A percentile compares a stretch with the other conserved stretches of the same genome.
Evolutionary conservation across 2,797 vertebrate genomes (phyloP).

Genomic region (Spondyliosoma cantharus): DNA sequence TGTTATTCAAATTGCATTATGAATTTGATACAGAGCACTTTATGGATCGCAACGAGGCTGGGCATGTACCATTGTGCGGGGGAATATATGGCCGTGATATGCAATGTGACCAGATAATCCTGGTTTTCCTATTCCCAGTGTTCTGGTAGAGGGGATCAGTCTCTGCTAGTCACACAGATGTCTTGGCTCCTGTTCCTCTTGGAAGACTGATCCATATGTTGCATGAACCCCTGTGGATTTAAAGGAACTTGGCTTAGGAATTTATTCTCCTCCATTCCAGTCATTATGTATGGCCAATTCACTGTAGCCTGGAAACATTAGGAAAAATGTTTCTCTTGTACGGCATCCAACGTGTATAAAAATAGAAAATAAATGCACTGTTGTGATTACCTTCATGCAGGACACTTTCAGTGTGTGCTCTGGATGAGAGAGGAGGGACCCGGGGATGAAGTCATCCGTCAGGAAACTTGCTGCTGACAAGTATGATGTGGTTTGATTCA

Average conservation of each 20-base stretch:
- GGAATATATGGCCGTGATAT: conserved; percentile 57
- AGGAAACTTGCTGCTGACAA: conserved; percentile 57
- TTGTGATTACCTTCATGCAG: conserved; percentile 60
- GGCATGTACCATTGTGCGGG: conserved; percentile 45
- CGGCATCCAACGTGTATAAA: conserved; percentile 68
- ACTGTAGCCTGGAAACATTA: conserved; percentile 75
- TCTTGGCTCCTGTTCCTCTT: conserved; percentile 82
- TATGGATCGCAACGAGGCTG: conserved; percentile 29
- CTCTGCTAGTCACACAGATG: conserved; percentile 82
- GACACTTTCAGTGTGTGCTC: conserved; percentile 49
- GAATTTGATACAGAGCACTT: conserved; percentile 59
- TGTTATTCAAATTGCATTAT: conserved; percentile 63
- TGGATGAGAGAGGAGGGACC: conserved; percentile 35
- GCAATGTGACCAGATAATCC: conserved; percentile 74
- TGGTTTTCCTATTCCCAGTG: conserved; percentile 65
- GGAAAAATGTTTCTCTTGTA: conserved; percentile 74
- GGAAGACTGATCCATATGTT: conserved; percentile 77
- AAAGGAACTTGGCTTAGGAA: conserved; percentile 79
- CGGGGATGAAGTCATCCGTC: conserved; percentile 61
- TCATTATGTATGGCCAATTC: conserved; percentile 75
- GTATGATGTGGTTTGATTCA: conserved; percentile 64
- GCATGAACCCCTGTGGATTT: conserved; percentile 76
- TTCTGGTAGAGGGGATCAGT: conserved; percentile 71
- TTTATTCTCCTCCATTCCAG: conserved; percentile 76
- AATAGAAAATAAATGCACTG: conserved; percentile 72